Evolutionary conservation across 2,888 invertebrate genomes (phyloP).

Genomic region (Cheiracanthium punctorium): DNA sequence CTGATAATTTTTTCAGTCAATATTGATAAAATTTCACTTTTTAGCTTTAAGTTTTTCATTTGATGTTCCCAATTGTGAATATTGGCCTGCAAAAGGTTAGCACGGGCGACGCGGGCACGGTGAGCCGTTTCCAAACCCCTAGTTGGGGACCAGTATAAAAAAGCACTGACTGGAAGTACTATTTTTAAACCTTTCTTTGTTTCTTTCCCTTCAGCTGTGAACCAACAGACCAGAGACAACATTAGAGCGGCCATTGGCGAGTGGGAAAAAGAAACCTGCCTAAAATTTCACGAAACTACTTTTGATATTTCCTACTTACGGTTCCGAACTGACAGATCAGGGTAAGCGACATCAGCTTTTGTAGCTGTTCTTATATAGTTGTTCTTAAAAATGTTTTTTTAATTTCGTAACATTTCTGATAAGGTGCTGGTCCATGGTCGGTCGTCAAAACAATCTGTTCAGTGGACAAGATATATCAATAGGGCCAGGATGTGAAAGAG

Average conservation of each 20-base stretch:
- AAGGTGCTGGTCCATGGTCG: slow-evolving; percentile 63
- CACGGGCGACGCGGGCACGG: too few relatives aligned
- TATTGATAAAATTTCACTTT: too few relatives aligned
- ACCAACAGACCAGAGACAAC: slow-evolving; percentile 26
- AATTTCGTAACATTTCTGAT: not conserved
- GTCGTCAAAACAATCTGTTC: slow-evolving; percentile 38
- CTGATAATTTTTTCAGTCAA: too few relatives aligned
- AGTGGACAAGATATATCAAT: slow-evolving; percentile 66
- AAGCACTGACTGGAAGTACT: too few relatives aligned
- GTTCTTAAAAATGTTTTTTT: not conserved
- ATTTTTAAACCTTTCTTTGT: not conserved
- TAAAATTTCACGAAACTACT: slow-evolving; percentile 56
- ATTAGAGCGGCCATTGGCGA: slow-evolving; percentile 64
- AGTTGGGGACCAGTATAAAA: too few relatives aligned
- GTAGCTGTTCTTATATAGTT: too few relatives aligned
- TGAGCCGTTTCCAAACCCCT: too few relatives aligned
- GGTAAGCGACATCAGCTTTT: slow-evolving; percentile 36
- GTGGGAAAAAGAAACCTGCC: slow-evolving; percentile 68
- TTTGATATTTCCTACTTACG: slow-evolving; percentile 48
- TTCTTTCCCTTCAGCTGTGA: slow-evolving; percentile 42
- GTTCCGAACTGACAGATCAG: slow-evolving; percentile 48
- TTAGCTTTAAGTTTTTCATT: too few relatives aligned
- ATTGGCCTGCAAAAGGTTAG: too few relatives aligned
- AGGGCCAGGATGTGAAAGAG: slow-evolving; percentile 64
- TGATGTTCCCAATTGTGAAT: too few relatives aligned